These are phyloP conservation scores for Leptobrachium ailaonicum DNA, from an alignment of 2,113 vertebrate species.

Conservation along the genomic window DNA sequence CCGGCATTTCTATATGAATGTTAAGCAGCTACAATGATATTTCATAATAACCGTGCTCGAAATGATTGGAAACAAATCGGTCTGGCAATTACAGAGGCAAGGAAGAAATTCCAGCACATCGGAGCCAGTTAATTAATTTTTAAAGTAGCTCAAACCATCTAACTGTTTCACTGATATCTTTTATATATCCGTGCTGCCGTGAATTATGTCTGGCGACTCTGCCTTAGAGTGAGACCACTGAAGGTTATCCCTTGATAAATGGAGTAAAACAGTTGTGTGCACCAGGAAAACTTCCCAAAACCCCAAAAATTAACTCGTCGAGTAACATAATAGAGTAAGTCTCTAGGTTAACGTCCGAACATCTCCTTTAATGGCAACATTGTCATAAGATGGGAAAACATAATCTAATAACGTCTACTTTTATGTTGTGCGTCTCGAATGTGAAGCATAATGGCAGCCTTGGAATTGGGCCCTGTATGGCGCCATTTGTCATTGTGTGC, in stretches of 20 bases:
- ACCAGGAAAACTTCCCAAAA: neutral
- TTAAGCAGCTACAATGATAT: constrained; percentile 72
- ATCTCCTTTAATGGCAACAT: too few species aligned
- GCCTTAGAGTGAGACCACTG: constrained; percentile 61
- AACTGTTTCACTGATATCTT: constrained; percentile 61
- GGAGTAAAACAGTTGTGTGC: neutral
- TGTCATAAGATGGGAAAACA: too few species aligned
- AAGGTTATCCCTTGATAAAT: constrained; percentile 53
- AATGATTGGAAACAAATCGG: constrained; percentile 80
- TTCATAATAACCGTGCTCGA: constrained; percentile 75
- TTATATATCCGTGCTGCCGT: constrained; percentile 57
- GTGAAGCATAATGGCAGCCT: too few species aligned
- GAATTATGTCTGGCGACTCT: constrained; percentile 59
- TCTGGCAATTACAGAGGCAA: constrained; percentile 74
- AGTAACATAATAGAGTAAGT: too few species aligned
- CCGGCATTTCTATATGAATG: constrained; percentile 65
- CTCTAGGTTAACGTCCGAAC: too few species aligned
- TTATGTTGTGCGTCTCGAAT: too few species aligned
- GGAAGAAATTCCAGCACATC: constrained; percentile 69
- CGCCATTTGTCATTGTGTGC: too few species aligned
- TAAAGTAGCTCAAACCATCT: constrained; percentile 69
- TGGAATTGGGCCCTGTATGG: too few species aligned
- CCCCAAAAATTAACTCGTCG: too few species aligned
- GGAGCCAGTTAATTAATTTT: constrained; percentile 75
- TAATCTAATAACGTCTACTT: too few species aligned